Conservation (phyloP, 2,113 vertebrate genomes). For the Rhipidura dahli region DNA sequence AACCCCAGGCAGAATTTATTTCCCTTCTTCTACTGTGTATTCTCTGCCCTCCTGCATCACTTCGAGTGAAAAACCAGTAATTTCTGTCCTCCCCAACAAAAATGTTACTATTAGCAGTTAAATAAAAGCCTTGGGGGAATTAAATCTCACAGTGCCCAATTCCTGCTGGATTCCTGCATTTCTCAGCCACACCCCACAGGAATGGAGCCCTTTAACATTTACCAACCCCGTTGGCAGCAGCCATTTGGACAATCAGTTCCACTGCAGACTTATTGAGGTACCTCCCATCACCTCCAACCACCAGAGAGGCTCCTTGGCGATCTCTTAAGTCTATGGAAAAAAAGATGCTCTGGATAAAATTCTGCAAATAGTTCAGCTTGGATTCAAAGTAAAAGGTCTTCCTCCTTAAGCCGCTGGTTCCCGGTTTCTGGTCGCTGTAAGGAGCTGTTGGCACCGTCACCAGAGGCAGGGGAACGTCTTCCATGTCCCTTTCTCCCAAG, state of each 20-base stretch:
- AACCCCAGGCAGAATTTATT: not conserved
- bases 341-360: slow-evolving; percentile 94
- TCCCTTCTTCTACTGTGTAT: not conserved
- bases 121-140: not conserved
- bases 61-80: not conserved
- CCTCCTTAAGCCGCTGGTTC: slow-evolving; percentile 84
- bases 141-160: not conserved
- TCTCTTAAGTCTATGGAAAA: slow-evolving; percentile 94
- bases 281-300: slow-evolving; percentile 94
- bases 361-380: slow-evolving; percentile 90
- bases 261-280: slow-evolving; percentile 90
- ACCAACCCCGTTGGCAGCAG: slow-evolving; percentile 98
- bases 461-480: slow-evolving; percentile 83
- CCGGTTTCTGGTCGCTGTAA: slow-evolving; percentile 88
- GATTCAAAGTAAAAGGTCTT: slow-evolving; percentile 86
- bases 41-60: not conserved
- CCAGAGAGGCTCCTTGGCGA: slow-evolving; percentile 91
- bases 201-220: slow-evolving; percentile 44
- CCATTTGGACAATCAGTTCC: slow-evolving; percentile 93
- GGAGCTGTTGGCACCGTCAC: slow-evolving; percentile 87
- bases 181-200: slow-evolving; percentile 14
- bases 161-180: not conserved
- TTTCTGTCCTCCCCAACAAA: not conserved
- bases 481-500: slow-evolving; percentile 72
- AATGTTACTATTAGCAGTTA: not conserved